phyloP scores from a whole-genome alignment of 1,140 invertebrate species.

The Doryteuthis pealeii region DNA sequence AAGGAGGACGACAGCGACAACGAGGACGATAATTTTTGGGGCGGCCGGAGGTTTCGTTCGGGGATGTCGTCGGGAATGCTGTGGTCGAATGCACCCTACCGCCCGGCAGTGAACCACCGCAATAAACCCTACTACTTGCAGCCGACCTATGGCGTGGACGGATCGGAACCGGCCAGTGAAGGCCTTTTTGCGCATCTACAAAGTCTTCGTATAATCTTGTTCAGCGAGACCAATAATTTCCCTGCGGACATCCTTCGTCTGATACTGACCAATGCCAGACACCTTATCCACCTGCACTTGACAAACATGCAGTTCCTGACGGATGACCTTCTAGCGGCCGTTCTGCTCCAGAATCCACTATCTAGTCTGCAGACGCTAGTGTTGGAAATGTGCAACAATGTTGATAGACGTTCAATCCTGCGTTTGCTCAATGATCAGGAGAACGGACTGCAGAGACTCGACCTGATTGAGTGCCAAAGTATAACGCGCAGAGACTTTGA shows the following conservation, averaged over 20 bases:
- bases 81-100: neutral
- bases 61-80: neutral
- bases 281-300: neutral
- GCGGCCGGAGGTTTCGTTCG: too few species aligned
- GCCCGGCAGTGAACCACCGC: neutral
- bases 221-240: constrained; percentile 10
- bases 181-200: neutral
- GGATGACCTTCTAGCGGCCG: neutral
- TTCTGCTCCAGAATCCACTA: neutral
- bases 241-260: neutral
- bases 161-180: neutral
- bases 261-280: neutral
- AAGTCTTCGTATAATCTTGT: neutral
- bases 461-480: constrained; percentile 6
- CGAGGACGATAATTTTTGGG: neutral
- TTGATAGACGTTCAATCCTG: neutral
- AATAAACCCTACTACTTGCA: neutral
- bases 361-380: neutral
- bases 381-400: neutral
- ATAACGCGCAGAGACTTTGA: constrained; percentile 7
- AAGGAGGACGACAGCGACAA: neutral
- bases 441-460: neutral
- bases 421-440: neutral
- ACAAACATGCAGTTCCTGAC: constrained; percentile 12
- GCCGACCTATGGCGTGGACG: neutral